A percentile compares a stretch with the other conserved stretches of the same genome.
Conservation (phyloP, 2,113 vertebrate genomes). For the Oryzias javanicus region DNA sequence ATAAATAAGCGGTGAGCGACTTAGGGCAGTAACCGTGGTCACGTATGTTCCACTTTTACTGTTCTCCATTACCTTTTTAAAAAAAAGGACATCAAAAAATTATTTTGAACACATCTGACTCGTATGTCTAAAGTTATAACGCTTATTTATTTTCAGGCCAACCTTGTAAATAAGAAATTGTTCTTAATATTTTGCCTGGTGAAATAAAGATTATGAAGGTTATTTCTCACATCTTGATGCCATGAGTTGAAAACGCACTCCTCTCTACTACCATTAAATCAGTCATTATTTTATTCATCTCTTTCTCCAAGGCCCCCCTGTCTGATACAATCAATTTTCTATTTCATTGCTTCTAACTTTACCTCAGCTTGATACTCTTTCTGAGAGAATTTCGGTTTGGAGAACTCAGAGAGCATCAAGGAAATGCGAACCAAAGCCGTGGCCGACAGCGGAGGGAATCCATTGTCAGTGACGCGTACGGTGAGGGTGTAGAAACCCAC, state of each 20-base stretch:
- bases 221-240: too few species aligned
- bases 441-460: slow-evolving; percentile 87
- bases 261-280: too few species aligned
- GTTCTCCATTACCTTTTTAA: slow-evolving; percentile 83
- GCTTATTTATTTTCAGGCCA: too few species aligned
- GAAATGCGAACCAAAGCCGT: slow-evolving; percentile 87
- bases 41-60: slow-evolving; percentile 85
- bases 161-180: too few species aligned
- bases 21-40: slow-evolving; percentile 84
- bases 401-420: slow-evolving; percentile 88
- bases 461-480: slow-evolving; percentile 86
- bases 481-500: slow-evolving; percentile 90
- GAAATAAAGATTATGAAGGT: too few species aligned
- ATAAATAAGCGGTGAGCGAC: slow-evolving; percentile 87
- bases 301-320: background rate
- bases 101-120: background rate
- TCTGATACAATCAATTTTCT: background rate
- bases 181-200: too few species aligned
- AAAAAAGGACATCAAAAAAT: background rate
- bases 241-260: too few species aligned
- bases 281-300: background rate
- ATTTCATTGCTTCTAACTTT: slow-evolving; percentile 11
- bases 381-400: slow-evolving; percentile 87
- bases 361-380: slow-evolving; percentile 92
- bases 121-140: background rate